Conservation (phyloP, 2,113 vertebrate genomes). For the Myrmecophaga tridactyla region DNA sequence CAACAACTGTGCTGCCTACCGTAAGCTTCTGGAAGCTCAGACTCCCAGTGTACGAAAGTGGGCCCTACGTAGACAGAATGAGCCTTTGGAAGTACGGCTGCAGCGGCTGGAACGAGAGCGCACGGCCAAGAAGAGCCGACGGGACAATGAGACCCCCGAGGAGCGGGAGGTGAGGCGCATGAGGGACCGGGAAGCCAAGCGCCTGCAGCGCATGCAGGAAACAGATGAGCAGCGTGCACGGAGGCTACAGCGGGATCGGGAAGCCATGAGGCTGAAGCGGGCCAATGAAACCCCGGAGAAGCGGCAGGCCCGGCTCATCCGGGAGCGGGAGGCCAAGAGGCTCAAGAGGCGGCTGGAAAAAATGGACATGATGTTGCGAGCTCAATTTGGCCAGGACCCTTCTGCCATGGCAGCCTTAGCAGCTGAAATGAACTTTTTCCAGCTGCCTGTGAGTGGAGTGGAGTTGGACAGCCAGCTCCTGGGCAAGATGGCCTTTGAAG, state of each 20-base stretch:
- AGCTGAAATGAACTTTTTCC: constrained; percentile 97
- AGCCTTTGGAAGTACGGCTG: constrained; percentile 90
- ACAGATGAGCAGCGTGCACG: constrained; percentile 94
- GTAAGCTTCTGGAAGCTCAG: constrained; percentile 92
- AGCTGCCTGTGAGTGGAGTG: constrained; percentile 88
- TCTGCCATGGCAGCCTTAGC: constrained; percentile 96
- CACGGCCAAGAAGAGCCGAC: constrained; percentile 95
- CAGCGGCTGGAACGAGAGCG: constrained; percentile 96
- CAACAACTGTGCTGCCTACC: constrained; percentile 95
- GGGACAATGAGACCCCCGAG: constrained; percentile 93
- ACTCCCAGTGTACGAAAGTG: constrained; percentile 89
- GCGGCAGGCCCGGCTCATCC: constrained; percentile 93
- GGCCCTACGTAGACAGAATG: constrained; percentile 93
- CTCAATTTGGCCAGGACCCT: constrained; percentile 97
- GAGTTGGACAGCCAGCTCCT: constrained; percentile 93
- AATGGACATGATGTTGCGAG: constrained; percentile 96
- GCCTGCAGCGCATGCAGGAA: constrained; percentile 97
- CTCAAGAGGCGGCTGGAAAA: constrained; percentile 96
- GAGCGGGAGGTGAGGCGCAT: constrained; percentile 93
- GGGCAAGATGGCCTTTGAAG: constrained; percentile 87
- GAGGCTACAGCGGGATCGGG: constrained; percentile 94
- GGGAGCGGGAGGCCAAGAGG: constrained; percentile 96
- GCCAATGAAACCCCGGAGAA: constrained; percentile 97
- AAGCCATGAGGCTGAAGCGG: constrained; percentile 95
- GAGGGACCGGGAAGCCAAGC: constrained; percentile 95